Evolutionary conservation across 1,140 invertebrate genomes (phyloP), one percentile per base, ranked within the genome.

Genomic region (Coboldia fuscipes): DNA sequence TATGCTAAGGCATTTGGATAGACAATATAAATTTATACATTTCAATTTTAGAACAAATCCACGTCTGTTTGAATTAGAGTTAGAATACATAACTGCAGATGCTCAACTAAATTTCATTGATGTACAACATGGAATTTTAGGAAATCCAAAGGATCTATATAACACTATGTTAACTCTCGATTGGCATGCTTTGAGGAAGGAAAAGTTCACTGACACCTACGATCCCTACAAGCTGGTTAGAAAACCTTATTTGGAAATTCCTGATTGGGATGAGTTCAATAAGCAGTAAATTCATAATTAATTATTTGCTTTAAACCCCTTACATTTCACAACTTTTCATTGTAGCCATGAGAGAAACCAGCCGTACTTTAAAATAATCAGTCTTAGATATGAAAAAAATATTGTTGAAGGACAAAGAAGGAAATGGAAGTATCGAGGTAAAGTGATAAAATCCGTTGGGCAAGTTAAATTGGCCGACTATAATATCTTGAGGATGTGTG

Each of bases 81-180:
- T 52, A 28, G 50, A 53, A 37, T 53, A 45, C 21, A 50, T 53
- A 24, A 41, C 45, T 7, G 46, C 50, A 0, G 46, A 42, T 0
- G 42, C 45, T 10, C 47, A 53, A 26, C 32, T 53, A 15, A 37
- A 21, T n/a, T 35, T 51, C 34, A 51, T 53, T 12, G 50, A 53
- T 35, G 38, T 48, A 2, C 19, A 37, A 2, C 50, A 53, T 16
- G 50, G 50, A 4, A 45, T 53, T 10, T 23, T 53, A 13, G 50
- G 50, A 0, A 41, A 51, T 41, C 48, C 50, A 1, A 53, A 48
- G 30, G 34, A 18, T 0, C 22, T 51, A 0, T 51, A 51, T 28
- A 42, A 53, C 15, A 50, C 50, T 6, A 29, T 48, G 2, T 36
- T 53, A 6, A 34, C 38, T 2, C 29, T 53, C 3, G 35, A 50